Conservation (phyloP, 2,888 invertebrate genomes). For the Xestobium rufovillosum region DNA sequence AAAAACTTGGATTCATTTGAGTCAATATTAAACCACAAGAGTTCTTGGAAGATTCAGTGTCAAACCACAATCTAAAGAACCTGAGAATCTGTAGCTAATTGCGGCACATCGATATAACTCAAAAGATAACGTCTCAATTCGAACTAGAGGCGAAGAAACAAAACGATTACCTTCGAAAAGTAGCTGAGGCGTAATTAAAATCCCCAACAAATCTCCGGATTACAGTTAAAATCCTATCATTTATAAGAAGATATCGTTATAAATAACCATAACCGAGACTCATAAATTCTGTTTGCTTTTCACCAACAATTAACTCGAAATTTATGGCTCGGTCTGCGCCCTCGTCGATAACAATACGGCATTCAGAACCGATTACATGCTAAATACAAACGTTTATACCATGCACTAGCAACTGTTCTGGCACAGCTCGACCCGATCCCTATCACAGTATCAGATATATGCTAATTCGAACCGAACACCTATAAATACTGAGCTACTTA, state of each 20-base stretch:
- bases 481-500: slow-evolving; percentile 30
- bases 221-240: slow-evolving; percentile 39
- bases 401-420: slow-evolving; percentile 33
- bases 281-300: slow-evolving; percentile 39
- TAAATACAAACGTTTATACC: slow-evolving; percentile 28
- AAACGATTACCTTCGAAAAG: slow-evolving; percentile 36
- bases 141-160: too few relatives aligned
- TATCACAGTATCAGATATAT: slow-evolving; percentile 32
- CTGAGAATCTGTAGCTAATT: too few relatives aligned
- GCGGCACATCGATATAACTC: too few relatives aligned
- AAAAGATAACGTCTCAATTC: too few relatives aligned
- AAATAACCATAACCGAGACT: slow-evolving; percentile 35
- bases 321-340: slow-evolving; percentile 38
- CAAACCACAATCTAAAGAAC: too few relatives aligned
- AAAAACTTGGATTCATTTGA: too few relatives aligned
- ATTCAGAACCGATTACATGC: slow-evolving; percentile 27
- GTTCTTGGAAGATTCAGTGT: too few relatives aligned
- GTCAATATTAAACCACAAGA: too few relatives aligned
- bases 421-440: slow-evolving; percentile 27
- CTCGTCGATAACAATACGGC: slow-evolving; percentile 35
- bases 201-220: slow-evolving; percentile 41
- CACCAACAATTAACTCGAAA: slow-evolving; percentile 41
- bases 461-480: slow-evolving; percentile 32
- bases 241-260: slow-evolving; percentile 39
- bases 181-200: slow-evolving; percentile 37